Evolutionary conservation across 2,113 vertebrate species (phyloP).

Genomic region (Lutjanus erythropterus): DNA sequence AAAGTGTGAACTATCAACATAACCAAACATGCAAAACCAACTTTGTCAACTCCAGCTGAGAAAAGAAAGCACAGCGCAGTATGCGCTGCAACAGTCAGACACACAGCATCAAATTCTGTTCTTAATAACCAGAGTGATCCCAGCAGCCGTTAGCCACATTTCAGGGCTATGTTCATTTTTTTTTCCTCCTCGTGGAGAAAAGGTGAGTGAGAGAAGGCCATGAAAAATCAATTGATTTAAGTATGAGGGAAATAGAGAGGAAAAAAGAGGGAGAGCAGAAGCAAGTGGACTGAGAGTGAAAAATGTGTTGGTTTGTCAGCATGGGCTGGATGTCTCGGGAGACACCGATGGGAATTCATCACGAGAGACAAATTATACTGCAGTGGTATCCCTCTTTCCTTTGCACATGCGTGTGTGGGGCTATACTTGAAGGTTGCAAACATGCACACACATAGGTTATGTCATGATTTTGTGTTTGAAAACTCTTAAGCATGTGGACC

Average conservation of each 20-base stretch:
- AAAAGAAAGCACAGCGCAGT: slow-evolving; percentile 4
- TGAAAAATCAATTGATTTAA: slow-evolving; percentile 58
- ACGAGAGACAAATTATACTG: slow-evolving; percentile 80
- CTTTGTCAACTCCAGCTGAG: slow-evolving; percentile 12
- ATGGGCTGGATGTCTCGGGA: slow-evolving; percentile 75
- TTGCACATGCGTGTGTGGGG: slow-evolving; percentile 9
- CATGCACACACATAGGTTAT: neutral
- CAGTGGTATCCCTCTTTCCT: slow-evolving; percentile 54
- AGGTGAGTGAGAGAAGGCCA: slow-evolving; percentile 44
- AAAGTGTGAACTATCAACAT: slow-evolving; percentile 5
- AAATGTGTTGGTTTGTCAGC: slow-evolving; percentile 82
- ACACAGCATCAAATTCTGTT: slow-evolving; percentile 14
- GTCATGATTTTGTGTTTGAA: neutral
- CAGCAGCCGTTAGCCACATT: slow-evolving; percentile 41
- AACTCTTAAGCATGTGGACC: neutral
- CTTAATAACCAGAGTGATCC: slow-evolving; percentile 40
- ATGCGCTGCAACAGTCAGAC: neutral
- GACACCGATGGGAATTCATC: slow-evolving; percentile 79
- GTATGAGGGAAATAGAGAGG: slow-evolving; percentile 37
- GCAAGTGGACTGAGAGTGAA: slow-evolving; percentile 63
- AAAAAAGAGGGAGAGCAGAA: slow-evolving; percentile 23
- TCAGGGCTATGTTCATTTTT: slow-evolving; percentile 9
- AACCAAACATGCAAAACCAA: slow-evolving; percentile 23
- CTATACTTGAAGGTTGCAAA: neutral
- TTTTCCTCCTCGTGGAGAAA: slow-evolving; percentile 26